phyloP scores from a whole-genome alignment of 1,140 invertebrate species.

The Bombus consobrinus region DNA sequence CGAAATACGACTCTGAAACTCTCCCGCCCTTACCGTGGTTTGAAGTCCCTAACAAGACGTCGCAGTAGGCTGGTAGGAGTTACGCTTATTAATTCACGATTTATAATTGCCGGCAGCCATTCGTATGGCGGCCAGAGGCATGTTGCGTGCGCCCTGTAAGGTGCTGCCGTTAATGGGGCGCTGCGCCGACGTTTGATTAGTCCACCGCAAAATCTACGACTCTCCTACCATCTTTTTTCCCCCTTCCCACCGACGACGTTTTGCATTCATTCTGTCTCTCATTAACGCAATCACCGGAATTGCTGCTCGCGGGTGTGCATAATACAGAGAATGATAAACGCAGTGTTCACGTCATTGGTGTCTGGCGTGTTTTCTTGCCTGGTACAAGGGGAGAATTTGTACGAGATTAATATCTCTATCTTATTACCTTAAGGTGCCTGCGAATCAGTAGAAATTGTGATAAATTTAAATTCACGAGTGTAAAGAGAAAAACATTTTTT shows the following conservation, averaged over 20 bases:
- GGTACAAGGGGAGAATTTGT: too few relatives aligned
- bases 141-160: slow-evolving; percentile 64
- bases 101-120: slow-evolving; percentile 71
- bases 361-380: too few relatives aligned
- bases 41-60: slow-evolving; percentile 30
- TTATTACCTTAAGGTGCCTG: too few relatives aligned
- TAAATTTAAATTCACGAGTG: too few relatives aligned
- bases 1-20: slow-evolving; percentile 16
- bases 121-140: slow-evolving; percentile 40
- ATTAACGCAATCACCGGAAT: slow-evolving; percentile 23
- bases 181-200: slow-evolving; percentile 75
- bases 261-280: slow-evolving; percentile 3
- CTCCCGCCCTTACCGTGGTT: background rate
- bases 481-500: too few relatives aligned
- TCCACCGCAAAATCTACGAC: slow-evolving; percentile 71
- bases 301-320: background rate
- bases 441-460: too few relatives aligned
- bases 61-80: slow-evolving; percentile 46
- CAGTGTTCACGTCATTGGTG: background rate
- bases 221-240: slow-evolving; percentile 15
- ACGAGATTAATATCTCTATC: too few relatives aligned
- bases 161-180: slow-evolving; percentile 69
- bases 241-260: background rate
- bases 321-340: slow-evolving; percentile 7
- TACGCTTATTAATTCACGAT: slow-evolving; percentile 76